A percentile compares a stretch with the other conserved stretches of the same genome.
These are phyloP conservation scores for Chalcis sispes DNA, from an alignment of 2,888 invertebrate species.

Conservation along the genomic window DNA sequence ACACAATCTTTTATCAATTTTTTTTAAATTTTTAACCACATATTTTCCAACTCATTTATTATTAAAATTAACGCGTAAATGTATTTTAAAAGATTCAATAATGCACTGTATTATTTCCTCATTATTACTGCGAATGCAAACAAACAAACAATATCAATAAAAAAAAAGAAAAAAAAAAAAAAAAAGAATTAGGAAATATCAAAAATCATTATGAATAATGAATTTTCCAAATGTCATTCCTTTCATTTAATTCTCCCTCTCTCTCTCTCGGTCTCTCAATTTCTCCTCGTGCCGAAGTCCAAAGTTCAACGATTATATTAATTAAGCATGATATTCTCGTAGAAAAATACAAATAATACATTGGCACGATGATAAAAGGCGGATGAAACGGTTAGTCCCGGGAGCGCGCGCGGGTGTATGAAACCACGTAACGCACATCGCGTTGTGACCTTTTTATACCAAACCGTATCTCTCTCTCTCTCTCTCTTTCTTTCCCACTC, in stretches of 20 bases:
- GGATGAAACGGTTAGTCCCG: constrained; percentile 58
- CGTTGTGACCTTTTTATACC: constrained; percentile 56
- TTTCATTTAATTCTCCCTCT: neutral
- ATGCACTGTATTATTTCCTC: neutral
- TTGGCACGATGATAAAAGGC: constrained; percentile 21
- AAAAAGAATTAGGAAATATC: neutral
- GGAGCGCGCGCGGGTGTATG: constrained; percentile 1
- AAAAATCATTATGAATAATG: neutral
- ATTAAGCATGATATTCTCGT: constrained; percentile 65
- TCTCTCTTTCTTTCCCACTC: no score
- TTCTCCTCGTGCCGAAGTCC: constrained; percentile 61
- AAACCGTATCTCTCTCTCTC: constrained; percentile 20
- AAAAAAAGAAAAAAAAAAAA: no score
- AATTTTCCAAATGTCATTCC: constrained; percentile 9
- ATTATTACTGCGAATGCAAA: no score
- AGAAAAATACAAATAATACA: constrained; percentile 64
- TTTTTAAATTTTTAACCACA: neutral
- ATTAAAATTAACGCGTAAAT: no score
- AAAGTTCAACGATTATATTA: constrained; percentile 67
- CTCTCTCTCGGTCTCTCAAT: no score
- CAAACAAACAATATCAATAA: no score
- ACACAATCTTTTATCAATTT: no score
- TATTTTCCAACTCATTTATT: no score
- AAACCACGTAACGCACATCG: constrained; percentile 58
- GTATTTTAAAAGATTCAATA: neutral